Conservation (phyloP, 2,797 vertebrate genomes). For the Acestrorhynchus altus region DNA sequence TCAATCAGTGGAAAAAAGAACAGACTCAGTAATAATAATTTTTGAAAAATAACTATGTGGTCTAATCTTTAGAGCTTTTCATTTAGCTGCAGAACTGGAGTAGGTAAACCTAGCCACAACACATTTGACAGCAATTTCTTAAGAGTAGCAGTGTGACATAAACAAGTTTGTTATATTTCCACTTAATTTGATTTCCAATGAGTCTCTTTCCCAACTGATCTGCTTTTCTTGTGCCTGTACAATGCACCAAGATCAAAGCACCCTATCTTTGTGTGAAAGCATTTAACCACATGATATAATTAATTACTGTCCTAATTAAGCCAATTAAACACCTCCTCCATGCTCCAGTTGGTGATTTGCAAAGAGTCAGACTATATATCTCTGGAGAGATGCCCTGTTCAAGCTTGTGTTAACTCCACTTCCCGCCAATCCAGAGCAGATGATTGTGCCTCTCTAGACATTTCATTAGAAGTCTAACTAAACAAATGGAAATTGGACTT, state of each 20-base stretch:
- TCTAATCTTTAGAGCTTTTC: not conserved
- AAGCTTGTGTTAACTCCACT: constrained; percentile 45
- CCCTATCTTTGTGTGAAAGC: constrained; percentile 12
- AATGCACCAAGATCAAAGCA: constrained; percentile 6
- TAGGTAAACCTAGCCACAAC: no score
- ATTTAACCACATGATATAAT: constrained; percentile 58
- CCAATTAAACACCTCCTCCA: constrained; percentile 42
- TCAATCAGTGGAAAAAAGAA: constrained; percentile 15
- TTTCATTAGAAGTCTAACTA: constrained; percentile 49
- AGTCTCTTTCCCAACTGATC: not conserved
- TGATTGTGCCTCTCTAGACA: constrained; percentile 27
- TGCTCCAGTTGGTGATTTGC: constrained; percentile 41
- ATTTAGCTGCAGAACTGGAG: not conserved
- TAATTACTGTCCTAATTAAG: constrained; percentile 55
- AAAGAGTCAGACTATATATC: constrained; percentile 32
- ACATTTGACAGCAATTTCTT: not conserved
- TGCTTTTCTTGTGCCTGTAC: not conserved
- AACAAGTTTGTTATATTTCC: not conserved
- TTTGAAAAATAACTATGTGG: not conserved
- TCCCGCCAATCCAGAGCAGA: constrained; percentile 47
- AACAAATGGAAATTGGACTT: constrained; percentile 50
- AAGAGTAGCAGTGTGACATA: not conserved
- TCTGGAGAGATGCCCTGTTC: constrained; percentile 44
- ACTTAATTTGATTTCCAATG: not conserved
- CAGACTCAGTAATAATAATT: constrained; percentile 13